Evolutionary conservation across 2,797 vertebrate genomes (phyloP), one percentile per base, ranked within the genome.

Genomic region (Halcyon smyrnensis): DNA sequence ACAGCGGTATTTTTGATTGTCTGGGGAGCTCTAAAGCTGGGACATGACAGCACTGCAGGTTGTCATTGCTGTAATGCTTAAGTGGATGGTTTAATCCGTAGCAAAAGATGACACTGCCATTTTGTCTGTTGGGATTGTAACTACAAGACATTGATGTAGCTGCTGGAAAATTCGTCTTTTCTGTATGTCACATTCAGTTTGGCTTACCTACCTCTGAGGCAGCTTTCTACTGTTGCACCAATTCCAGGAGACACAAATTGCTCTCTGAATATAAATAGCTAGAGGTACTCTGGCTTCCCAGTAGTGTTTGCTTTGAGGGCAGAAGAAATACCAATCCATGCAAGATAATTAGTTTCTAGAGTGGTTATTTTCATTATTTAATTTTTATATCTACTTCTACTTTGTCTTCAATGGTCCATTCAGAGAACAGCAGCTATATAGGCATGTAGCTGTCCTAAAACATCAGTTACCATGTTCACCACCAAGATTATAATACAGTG

Each of bases 121-220:
- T 65, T 43, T 69, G 23, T 43, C 5, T 53, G 8, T 32, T 68
- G 48, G 18, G 43, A 9, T 21, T 53, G 6, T 41, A 21, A 27
- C 2, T 17, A 8, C 0, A 36, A 51, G 16, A 10, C 13, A 18
- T 0, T 13, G 18, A 23, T 54, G 27, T 10, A 59, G 18, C 20
- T 63, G 39, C 56, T 67, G 69, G 39, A 59, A 50, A 51, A 67
- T 27, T 3, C 64, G 28, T 5, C 2, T 27, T 57, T 76, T 30
- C 11, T 50, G 12, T 68, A 21, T 51, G 30, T 24, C 19, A 1
- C 1, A 0, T 25, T 64, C 34, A 18, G 5, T 46, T 87, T 62
- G 87, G 24, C 28, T 70, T 28, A 28, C 12, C 8, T 46, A 3
- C 3, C 36, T n/a, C 27, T 37, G 15, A 17, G 28, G 28, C 28